phyloP scores from a whole-genome alignment of 2,113 vertebrate genomes.

The Elachura formosa region DNA sequence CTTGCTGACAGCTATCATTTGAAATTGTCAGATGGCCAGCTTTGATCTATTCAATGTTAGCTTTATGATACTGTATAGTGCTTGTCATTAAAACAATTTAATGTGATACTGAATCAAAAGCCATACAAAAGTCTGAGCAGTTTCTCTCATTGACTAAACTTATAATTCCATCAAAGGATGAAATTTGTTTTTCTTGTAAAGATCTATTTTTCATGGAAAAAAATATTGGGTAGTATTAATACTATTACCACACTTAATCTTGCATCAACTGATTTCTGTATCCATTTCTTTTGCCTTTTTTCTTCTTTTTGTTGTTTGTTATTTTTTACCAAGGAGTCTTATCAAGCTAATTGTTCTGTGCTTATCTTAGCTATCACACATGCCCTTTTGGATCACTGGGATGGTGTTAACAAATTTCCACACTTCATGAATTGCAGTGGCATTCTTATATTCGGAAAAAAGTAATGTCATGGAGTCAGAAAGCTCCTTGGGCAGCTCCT shows the following conservation, averaged over 20 bases:
- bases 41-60: not conserved
- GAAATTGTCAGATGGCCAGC: not conserved
- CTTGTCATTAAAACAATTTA: not conserved
- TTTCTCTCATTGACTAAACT: not conserved
- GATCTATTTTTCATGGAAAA: not conserved
- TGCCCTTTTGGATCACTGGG: not conserved
- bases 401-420: not conserved
- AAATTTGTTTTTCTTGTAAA: conserved; percentile 39
- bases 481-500: not conserved
- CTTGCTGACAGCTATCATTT: not conserved
- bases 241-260: not conserved
- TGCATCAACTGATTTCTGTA: not conserved
- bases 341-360: not conserved
- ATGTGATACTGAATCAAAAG: not conserved
- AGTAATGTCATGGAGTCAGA: not conserved
- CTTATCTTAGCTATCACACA: not conserved
- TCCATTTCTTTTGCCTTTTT: not conserved
- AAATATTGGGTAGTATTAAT: not conserved
- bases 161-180: conserved; percentile 13
- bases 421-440: not conserved
- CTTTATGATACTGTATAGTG: not conserved
- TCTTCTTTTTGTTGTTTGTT: not conserved
- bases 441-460: not conserved
- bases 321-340: not conserved
- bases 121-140: not conserved